Base-by-base conservation (phyloP, 2,888 invertebrate genomes). In the Stomorhina lunata region DNA sequence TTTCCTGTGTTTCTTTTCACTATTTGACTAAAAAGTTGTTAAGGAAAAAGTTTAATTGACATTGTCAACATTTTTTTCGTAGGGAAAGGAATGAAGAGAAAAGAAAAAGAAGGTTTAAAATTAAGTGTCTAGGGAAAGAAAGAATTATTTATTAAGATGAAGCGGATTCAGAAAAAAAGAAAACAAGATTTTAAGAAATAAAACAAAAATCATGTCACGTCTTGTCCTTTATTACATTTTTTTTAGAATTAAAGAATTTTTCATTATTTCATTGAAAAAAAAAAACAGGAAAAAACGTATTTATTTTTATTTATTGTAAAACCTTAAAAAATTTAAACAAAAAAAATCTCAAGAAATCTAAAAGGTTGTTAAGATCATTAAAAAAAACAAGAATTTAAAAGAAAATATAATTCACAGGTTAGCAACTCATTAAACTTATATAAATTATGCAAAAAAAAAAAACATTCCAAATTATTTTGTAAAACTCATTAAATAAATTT, bases 221-320 rank as follows among this genome's bases (percentile, higher is more conserved):
- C 86, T 87, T 85, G 86, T 88, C 87, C 89, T 89, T 89, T 89
- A 89, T 89, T 87, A 86, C 86, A 86, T 85, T 85, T 63, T 78
- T 71, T 71, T 37, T 63, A 34, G 45, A 40, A 55, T 61, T 34
- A 6, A 63, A 55, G 55, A 57, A 37, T 34, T 75, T 72, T 79
- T 55, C 37, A 50, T 57, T 72, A 55, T 43, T 63, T 40, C 15
- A n/a, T n/a, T n/a, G n/a, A n/a, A n/a, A n/a, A n/a, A n/a, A n/a
- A n/a, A n/a, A n/a, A n/a, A n/a, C n/a, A n/a, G 40, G n/a, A 75
- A 69, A 59, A 34, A n/a, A n/a, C n/a, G n/a, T n/a, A n/a, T n/a
- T n/a, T n/a, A n/a, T 43, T 32, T 20, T 68, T 80, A 73, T 61
- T 48, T 59, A 32, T 20, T 32, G 43, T 57, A 37, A 37, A 83